Conservation (phyloP, 1,140 invertebrate genomes). For the Drosophila orena region DNA sequence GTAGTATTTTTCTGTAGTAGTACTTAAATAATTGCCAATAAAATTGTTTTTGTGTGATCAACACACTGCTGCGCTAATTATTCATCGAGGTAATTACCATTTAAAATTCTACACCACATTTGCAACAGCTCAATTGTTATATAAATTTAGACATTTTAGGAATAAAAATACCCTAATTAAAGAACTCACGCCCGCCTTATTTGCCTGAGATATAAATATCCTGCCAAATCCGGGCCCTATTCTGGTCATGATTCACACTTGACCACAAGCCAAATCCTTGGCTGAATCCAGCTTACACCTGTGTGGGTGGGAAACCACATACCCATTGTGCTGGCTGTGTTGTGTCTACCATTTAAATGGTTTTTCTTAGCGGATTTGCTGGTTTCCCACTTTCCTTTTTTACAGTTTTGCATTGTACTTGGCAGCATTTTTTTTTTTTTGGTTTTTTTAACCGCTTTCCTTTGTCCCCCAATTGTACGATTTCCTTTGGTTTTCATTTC, state of each 20-base stretch:
- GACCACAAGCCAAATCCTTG: conserved; percentile 15
- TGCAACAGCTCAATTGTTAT: background rate
- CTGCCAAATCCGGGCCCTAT: conserved; percentile 4
- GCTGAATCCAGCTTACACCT: conserved; percentile 17
- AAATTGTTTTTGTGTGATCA: background rate
- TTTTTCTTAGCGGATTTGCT: conserved; percentile 78
- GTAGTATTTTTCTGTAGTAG: too few relatives aligned
- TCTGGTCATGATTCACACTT: conserved; percentile 21
- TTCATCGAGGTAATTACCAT: background rate
- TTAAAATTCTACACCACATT: conserved; percentile 4
- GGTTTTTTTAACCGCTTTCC: conserved; percentile 38
- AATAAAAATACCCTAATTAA: conserved; percentile 10
- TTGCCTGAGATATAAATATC: background rate
- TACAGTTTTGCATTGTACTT: conserved; percentile 56
- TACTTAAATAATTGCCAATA: background rate
- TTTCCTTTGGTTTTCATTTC: conserved; percentile 47
- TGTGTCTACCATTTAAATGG: conserved; percentile 71
- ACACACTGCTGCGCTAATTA: background rate
- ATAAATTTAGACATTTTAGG: conserved; percentile 1
- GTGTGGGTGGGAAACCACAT: conserved; percentile 43
- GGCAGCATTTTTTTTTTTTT: conserved; percentile 40
- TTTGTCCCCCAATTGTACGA: conserved; percentile 48
- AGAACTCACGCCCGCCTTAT: background rate
- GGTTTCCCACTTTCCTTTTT: conserved; percentile 17
- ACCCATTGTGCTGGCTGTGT: conserved; percentile 19